phyloP scores from a whole-genome alignment of 2,113 vertebrate species.

The Neopipo cinnamomea region DNA sequence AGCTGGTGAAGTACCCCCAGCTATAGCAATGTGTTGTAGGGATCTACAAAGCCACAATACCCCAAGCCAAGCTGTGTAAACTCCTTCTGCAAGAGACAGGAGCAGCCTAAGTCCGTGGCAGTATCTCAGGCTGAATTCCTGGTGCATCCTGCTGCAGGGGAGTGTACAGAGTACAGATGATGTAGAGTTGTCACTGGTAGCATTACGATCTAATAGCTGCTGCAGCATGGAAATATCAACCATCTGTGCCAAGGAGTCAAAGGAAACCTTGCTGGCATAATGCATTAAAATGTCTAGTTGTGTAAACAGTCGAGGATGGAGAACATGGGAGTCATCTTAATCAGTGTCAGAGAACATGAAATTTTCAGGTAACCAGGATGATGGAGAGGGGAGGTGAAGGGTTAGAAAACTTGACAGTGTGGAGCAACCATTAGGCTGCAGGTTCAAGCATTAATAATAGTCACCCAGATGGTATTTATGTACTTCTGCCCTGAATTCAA shows the following conservation, averaged over 20 bases:
- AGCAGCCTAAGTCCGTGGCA: neutral
- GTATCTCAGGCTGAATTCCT: neutral
- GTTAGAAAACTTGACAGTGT: neutral
- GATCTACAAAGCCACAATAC: neutral
- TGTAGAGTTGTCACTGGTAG: neutral
- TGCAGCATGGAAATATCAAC: slow-evolving; percentile 21
- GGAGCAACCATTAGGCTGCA: neutral
- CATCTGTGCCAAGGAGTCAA: slow-evolving; percentile 41
- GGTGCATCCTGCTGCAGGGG: neutral
- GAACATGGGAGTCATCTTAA: neutral
- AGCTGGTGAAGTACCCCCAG: neutral
- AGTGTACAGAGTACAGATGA: neutral
- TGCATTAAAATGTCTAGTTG: slow-evolving; percentile 11
- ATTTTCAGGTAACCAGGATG: neutral
- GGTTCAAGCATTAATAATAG: neutral
- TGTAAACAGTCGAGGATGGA: neutral
- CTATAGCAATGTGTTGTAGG: neutral
- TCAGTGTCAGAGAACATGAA: neutral
- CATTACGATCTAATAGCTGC: neutral
- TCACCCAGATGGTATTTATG: neutral
- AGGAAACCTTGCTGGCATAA: slow-evolving; percentile 44
- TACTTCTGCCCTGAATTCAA: neutral
- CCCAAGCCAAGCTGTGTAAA: neutral
- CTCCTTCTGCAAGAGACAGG: neutral
- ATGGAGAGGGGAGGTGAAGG: neutral